Evolutionary conservation across 2,888 invertebrate genomes (phyloP).

Genomic region (Stenurella melanura): DNA sequence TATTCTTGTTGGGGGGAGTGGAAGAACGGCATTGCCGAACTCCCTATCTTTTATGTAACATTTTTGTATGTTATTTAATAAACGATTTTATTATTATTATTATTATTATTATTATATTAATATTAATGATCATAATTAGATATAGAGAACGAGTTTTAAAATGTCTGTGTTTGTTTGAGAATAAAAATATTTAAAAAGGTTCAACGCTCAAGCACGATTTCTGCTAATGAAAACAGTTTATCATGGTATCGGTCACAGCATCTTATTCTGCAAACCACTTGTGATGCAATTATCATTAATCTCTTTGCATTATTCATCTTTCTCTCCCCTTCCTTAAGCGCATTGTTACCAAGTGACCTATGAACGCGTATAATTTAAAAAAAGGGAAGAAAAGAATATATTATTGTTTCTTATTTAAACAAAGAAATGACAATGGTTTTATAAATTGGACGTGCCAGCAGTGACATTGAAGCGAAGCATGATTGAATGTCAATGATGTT

Average conservation of each 20-base stretch:
- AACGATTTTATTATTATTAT: too few species aligned
- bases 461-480: neutral
- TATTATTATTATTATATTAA: too few species aligned
- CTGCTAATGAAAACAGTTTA: constrained; percentile 31
- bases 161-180: neutral
- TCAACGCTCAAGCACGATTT: constrained; percentile 15
- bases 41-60: too few species aligned
- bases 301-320: constrained; percentile 37
- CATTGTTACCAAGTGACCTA: constrained; percentile 27
- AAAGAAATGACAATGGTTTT: neutral
- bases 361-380: constrained; percentile 7
- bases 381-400: neutral
- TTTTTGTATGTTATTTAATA: too few species aligned
- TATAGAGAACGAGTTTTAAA: neutral
- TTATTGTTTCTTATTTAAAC: neutral
- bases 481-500: neutral
- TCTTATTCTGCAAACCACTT: constrained; percentile 24
- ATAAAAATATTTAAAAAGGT: constrained; percentile 8
- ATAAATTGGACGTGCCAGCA: neutral
- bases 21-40: too few species aligned
- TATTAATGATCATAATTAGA: neutral
- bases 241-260: constrained; percentile 35
- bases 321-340: neutral
- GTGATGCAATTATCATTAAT: constrained; percentile 35
- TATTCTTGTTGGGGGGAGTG: too few species aligned